Conservation (phyloP, 1,140 invertebrate genomes). For the Nasonia longicornis region DNA sequence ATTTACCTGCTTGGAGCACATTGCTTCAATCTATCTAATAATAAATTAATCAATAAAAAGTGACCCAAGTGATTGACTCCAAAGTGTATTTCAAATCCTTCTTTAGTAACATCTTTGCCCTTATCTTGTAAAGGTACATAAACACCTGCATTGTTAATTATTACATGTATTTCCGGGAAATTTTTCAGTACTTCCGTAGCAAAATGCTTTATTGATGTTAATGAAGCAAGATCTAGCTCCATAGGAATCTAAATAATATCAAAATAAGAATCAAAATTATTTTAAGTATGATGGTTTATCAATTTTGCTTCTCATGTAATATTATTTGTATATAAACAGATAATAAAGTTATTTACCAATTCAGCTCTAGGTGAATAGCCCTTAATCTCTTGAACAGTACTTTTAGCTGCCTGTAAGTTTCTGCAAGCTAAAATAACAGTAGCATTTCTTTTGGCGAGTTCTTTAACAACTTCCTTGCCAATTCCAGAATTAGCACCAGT, state of each 20-base stretch:
- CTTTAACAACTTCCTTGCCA: constrained; percentile 80
- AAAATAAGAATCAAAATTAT: constrained; percentile 22
- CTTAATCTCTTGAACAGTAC: constrained; percentile 74
- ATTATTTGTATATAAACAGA: neutral
- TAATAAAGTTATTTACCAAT: constrained; percentile 67
- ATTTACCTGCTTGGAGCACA: constrained; percentile 74
- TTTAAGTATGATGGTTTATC: too few relatives aligned
- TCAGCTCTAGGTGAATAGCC: constrained; percentile 70
- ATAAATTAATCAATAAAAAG: constrained; percentile 85
- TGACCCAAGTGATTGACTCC: constrained; percentile 86
- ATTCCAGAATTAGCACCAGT: constrained; percentile 87
- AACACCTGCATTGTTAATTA: constrained; percentile 85
- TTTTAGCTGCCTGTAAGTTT: constrained; percentile 73
- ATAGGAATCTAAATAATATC: constrained; percentile 73
- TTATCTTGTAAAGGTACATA: constrained; percentile 69
- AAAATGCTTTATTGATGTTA: constrained; percentile 80
- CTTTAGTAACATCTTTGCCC: constrained; percentile 73
- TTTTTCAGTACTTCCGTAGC: constrained; percentile 73
- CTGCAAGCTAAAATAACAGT: constrained; percentile 82
- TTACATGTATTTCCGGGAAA: constrained; percentile 76
- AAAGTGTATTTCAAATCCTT: constrained; percentile 88
- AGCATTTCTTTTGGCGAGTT: constrained; percentile 75
- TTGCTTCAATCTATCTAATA: constrained; percentile 77
- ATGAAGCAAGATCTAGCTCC: constrained; percentile 78
- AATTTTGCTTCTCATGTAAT: too few relatives aligned